phyloP scores from a whole-genome alignment of 2,888 invertebrate genomes.

The Eupithecia abbreviata region DNA sequence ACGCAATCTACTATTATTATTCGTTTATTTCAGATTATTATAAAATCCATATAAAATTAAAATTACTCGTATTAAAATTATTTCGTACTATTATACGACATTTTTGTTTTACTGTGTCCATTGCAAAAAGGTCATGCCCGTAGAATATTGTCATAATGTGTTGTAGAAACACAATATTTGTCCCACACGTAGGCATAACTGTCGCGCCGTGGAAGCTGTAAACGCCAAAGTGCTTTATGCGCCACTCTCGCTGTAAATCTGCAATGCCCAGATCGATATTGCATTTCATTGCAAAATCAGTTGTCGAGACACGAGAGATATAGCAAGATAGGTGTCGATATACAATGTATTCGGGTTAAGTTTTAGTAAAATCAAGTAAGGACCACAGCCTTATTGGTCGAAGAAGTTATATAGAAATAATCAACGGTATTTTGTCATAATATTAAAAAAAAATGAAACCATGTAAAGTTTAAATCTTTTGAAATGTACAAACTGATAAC shows the following conservation, averaged over 20 bases:
- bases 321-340: background rate
- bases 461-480: too few relatives aligned
- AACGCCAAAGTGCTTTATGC: conserved; percentile 59
- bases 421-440: too few relatives aligned
- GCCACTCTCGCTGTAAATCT: conserved; percentile 54
- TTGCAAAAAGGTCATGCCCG: background rate
- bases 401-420: too few relatives aligned
- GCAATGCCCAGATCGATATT: conserved; percentile 39
- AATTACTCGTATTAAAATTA: too few relatives aligned
- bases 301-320: conserved; percentile 15
- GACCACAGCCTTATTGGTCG: too few relatives aligned
- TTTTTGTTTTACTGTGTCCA: background rate
- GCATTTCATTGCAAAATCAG: conserved; percentile 41
- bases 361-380: background rate
- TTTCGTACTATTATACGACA: too few relatives aligned
- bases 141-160: background rate
- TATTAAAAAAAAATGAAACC: too few relatives aligned
- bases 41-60: too few relatives aligned
- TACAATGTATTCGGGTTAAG: conserved; percentile 3
- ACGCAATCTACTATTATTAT: too few relatives aligned
- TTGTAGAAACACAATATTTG: conserved; percentile 29
- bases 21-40: too few relatives aligned
- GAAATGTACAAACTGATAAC: too few relatives aligned
- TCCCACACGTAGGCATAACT: conserved; percentile 47
- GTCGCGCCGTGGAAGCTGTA: conserved; percentile 47